phyloP scores from a whole-genome alignment of 1,140 invertebrate genomes.

The Hyles vespertilio region DNA sequence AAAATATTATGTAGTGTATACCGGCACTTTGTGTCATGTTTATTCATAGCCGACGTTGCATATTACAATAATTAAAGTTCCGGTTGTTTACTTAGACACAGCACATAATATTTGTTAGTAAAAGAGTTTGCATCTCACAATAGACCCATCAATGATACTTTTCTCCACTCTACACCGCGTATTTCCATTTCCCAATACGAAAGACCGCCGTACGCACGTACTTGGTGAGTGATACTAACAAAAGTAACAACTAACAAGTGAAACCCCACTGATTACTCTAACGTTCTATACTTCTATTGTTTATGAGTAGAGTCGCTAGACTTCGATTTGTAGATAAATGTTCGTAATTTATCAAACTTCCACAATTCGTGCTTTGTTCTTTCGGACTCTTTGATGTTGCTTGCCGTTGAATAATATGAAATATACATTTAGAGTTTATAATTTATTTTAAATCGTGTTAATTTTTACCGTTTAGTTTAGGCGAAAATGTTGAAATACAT shows the following conservation, averaged over 20 bases:
- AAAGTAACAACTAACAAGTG: neutral
- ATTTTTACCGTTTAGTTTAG: slow-evolving; percentile 66
- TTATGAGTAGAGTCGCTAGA: slow-evolving; percentile 69
- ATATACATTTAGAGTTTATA: slow-evolving; percentile 53
- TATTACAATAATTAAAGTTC: too few species aligned
- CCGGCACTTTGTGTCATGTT: too few species aligned
- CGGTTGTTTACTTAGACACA: too few species aligned
- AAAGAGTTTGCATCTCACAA: too few species aligned
- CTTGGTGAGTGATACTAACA: too few species aligned
- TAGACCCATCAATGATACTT: too few species aligned
- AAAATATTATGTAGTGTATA: too few species aligned
- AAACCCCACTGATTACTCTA: slow-evolving; percentile 10
- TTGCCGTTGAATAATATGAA: slow-evolving; percentile 63
- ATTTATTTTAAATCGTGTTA: slow-evolving; percentile 63
- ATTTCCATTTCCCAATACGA: too few species aligned
- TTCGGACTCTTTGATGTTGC: slow-evolving; percentile 58
- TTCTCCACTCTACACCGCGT: too few species aligned
- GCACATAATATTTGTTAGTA: too few species aligned
- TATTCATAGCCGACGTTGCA: too few species aligned
- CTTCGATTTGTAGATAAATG: slow-evolving; percentile 60
- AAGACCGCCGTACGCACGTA: too few species aligned
- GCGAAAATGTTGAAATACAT: slow-evolving; percentile 59
- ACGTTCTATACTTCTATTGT: slow-evolving; percentile 26
- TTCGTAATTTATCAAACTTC: slow-evolving; percentile 48
- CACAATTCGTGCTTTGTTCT: slow-evolving; percentile 58